Conservation (phyloP, 2,113 vertebrate genomes). For the Eidolon helvum region DNA sequence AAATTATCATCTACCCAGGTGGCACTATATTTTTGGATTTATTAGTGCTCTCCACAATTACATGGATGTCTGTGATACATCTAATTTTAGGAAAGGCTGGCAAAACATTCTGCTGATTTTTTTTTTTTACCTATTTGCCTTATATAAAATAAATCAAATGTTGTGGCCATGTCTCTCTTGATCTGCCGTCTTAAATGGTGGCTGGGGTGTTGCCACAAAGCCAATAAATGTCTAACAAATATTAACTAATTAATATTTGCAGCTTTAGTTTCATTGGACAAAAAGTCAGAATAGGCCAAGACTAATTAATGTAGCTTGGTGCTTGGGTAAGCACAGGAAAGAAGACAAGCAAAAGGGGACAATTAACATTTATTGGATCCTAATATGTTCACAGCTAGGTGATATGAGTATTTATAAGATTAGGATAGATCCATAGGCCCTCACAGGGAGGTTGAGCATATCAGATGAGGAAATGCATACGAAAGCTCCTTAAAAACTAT, state of each 20-base stretch:
- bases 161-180: background rate
- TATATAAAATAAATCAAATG: background rate
- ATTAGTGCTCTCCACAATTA: background rate
- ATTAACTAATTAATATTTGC: background rate
- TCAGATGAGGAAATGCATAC: background rate
- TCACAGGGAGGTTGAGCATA: background rate
- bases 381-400: background rate
- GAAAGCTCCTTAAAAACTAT: background rate
- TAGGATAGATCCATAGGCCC: background rate
- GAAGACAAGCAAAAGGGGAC: background rate
- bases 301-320: background rate
- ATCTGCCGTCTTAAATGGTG: background rate
- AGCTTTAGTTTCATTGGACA: background rate
- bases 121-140: background rate
- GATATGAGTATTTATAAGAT: background rate
- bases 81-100: background rate
- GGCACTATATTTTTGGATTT: background rate
- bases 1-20: background rate
- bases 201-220: background rate
- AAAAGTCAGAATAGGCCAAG: background rate
- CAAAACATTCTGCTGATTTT: background rate
- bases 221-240: background rate
- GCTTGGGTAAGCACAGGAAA: background rate
- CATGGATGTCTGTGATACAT: background rate
- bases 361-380: background rate